Base-by-base conservation (phyloP, 2,888 invertebrate genomes). In the Apodemia mormo region DNA sequence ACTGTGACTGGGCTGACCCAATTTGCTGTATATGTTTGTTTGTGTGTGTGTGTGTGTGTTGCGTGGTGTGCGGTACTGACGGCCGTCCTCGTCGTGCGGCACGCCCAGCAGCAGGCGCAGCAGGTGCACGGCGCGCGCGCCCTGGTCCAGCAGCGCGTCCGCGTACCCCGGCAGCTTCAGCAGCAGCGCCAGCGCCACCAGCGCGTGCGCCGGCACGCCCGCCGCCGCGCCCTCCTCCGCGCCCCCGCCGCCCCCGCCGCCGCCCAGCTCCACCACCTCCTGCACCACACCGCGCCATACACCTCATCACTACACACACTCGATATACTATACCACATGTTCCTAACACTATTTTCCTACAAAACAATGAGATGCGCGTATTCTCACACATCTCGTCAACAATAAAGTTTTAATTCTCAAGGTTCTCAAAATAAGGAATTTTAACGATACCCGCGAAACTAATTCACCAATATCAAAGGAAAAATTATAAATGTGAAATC, bases 21-120 rank as follows among this genome's bases (percentile, higher is more conserved):
- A n/a, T n/a, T n/a, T n/a, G n/a, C n/a, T n/a, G 43, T 10, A 10
- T 43, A 10, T 43, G 43, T 10, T 9, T 43, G 43, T 9, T 9
- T 43, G 43, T 9, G 10, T 43, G 43, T 10, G 49, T 30, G 40
- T 22, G 2, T 64, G 22, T 40, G 54, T 10, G 30, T 54, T n/a
- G n/a, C n/a, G n/a, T n/a, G n/a, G 14, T 69, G 43, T 67, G 30
- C 14, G 65, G 22, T 68, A 89, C 94, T 92, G 80, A 96, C 96
- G 96, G 85, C 98, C 98, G 89, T 98, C 97, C 66, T 98, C 98
- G 82, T 98, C 98, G 80, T 98, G 97, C 2, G 97, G 96, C 7
- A 98, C 98, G 33, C 98, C 99, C 30, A 99, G 94, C 52, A 98
- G 96, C 67, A 99, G 94, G 6, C 98, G 94, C 75, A 99, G 92